Percentiles rank a stretch among this genome's conserved stretches.
Evolutionary conservation across 2,113 vertebrate species (phyloP).

Genomic region (Cavia porcellus): DNA sequence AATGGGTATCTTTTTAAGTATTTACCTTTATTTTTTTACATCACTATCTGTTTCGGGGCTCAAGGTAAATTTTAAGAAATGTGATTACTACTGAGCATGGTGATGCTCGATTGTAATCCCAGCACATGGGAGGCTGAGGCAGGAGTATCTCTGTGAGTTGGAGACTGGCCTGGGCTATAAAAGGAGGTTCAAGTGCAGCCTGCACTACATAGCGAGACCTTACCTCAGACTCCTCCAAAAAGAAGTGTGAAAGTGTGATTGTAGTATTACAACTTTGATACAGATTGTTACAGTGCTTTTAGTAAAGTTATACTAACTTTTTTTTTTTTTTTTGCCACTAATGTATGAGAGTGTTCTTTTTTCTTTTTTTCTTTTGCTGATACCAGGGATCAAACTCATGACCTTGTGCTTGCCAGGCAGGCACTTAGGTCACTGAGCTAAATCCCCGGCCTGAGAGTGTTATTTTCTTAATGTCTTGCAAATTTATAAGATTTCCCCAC

Average conservation of each 20-base stretch:
- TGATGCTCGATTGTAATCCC: not conserved
- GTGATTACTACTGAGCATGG: not conserved
- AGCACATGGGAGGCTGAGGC: not conserved
- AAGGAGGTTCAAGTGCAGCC: not conserved
- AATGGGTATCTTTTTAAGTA: constrained; percentile 19
- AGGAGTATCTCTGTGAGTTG: not conserved
- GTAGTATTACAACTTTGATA: constrained; percentile 15
- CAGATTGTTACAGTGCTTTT: constrained; percentile 48
- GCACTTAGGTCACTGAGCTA: too few relatives aligned
- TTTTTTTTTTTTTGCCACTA: constrained; percentile 46
- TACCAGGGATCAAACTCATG: too few relatives aligned
- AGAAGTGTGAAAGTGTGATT: not conserved
- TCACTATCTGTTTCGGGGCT: constrained; percentile 13
- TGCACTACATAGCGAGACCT: not conserved
- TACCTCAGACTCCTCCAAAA: not conserved
- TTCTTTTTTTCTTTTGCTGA: too few relatives aligned
- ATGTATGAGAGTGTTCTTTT: not conserved
- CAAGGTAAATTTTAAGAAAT: constrained; percentile 50
- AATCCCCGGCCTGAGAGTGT: not conserved
- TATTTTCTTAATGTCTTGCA: constrained; percentile 4
- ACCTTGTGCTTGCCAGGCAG: too few relatives aligned
- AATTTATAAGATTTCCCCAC: not conserved
- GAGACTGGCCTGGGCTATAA: not conserved
- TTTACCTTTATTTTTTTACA: not conserved
- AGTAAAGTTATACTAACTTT: not conserved